A percentile compares a stretch with the other conserved stretches of the same genome.
phyloP scores from a whole-genome alignment of 1,140 invertebrate genomes.

The Ceratoteleas bidentatus region DNA sequence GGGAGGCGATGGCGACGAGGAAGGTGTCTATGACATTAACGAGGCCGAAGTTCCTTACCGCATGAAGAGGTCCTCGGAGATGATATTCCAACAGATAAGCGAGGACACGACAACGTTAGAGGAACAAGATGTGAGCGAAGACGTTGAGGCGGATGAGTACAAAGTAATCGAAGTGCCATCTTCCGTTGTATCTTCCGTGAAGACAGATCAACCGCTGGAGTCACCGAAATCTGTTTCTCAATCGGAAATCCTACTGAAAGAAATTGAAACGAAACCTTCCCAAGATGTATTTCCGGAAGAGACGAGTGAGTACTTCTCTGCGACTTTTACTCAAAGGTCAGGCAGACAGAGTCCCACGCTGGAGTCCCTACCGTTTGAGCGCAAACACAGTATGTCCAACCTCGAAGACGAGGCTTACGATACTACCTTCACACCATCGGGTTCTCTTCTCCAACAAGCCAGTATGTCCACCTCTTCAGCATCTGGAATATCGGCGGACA shows the following conservation, averaged over 20 bases:
- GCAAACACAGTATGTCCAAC: constrained; percentile 40
- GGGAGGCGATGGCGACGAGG: constrained; percentile 60
- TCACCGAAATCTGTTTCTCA: not conserved
- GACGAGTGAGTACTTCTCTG: constrained; percentile 41
- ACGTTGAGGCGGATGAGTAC: constrained; percentile 26
- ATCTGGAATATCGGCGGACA: constrained; percentile 78
- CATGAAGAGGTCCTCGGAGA: constrained; percentile 94
- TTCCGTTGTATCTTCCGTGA: not conserved
- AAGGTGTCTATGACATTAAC: constrained; percentile 32
- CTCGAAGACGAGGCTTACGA: constrained; percentile 62
- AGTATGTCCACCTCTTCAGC: constrained; percentile 79
- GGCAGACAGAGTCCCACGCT: constrained; percentile 40
- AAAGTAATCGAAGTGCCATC: constrained; percentile 6
- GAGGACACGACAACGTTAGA: constrained; percentile 72
- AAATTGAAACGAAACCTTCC: constrained; percentile 2
- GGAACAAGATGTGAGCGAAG: constrained; percentile 53
- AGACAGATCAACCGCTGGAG: constrained; percentile 1
- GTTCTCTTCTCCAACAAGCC: constrained; percentile 73
- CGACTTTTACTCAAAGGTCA: constrained; percentile 13
- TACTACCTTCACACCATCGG: constrained; percentile 29
- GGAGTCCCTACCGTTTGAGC: constrained; percentile 61
- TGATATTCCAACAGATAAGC: constrained; percentile 90
- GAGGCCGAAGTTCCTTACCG: constrained; percentile 80
- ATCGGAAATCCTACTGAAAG: constrained; percentile 6
- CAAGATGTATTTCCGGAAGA: constrained; percentile 36